Conservation (phyloP, 2,888 invertebrate species). For the Drosophila flavopinicola region DNA sequence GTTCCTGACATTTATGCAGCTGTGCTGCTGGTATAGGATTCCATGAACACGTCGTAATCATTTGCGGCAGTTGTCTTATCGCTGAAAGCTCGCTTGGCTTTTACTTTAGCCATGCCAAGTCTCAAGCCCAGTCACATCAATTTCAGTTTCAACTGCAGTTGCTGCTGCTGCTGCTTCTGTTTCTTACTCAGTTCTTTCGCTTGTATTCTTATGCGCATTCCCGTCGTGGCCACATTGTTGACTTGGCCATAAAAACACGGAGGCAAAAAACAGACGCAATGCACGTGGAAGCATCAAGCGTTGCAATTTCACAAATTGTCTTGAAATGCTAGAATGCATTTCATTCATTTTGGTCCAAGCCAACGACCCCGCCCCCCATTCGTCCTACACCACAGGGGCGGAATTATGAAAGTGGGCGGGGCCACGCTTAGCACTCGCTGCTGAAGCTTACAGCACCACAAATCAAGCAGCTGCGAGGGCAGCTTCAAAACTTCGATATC, state of each 20-base stretch:
- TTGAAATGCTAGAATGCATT: conserved; percentile 74
- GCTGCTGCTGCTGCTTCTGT: conserved; percentile 1
- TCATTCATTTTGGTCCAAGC: conserved; percentile 54
- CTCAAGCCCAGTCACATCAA: conserved; percentile 13
- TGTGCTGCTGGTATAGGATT: conserved; percentile 42
- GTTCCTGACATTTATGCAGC: conserved; percentile 69
- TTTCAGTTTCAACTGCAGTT: conserved; percentile 15
- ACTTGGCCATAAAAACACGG: conserved; percentile 69
- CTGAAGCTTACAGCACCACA: conserved; percentile 32
- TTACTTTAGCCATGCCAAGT: conserved; percentile 9
- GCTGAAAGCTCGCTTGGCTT: conserved; percentile 54
- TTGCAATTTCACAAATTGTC: conserved; percentile 76
- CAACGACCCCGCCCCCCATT: neutral
- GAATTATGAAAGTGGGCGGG: conserved; percentile 49
- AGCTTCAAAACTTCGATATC: neutral
- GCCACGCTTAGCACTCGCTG: conserved; percentile 6
- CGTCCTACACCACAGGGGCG: conserved; percentile 30
- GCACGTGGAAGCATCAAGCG: conserved; percentile 77
- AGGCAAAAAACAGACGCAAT: conserved; percentile 56
- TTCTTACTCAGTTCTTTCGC: conserved; percentile 6
- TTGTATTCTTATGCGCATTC: conserved; percentile 25
- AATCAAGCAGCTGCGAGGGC: conserved; percentile 27
- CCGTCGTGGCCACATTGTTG: conserved; percentile 65
- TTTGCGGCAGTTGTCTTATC: conserved; percentile 74
- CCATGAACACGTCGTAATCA: conserved; percentile 72